Base-by-base conservation (phyloP, 1,140 invertebrate genomes). In the Ganaspis sp. region DNA sequence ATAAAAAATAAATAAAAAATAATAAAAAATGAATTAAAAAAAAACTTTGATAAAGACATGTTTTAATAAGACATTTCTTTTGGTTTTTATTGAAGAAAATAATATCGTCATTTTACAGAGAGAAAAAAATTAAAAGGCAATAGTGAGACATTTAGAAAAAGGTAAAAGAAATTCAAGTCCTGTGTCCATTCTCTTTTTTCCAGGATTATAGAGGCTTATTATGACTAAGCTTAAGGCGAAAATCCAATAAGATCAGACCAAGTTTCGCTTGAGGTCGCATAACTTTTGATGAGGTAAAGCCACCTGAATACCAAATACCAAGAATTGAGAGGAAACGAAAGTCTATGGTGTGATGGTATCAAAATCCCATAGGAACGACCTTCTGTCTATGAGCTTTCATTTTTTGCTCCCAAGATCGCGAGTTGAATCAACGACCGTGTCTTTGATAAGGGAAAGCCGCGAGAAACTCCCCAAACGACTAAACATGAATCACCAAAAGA, bases 241-340 rank as follows among this genome's bases (percentile, higher is more conserved):
- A 86, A 87, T 87, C 85, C 84, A 89, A 89, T 86, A 88, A 88
- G 84, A 81, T 81, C 73, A 74, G 76, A 84, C 72, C 73, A 88
- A 86, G 74, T 88, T 85, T 82, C 74, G 74, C 69, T 75, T 42
- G 77, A 79, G 81, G 74, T 78, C 83, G 83, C 82, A 79, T 80
- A 86, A 89, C 81, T 89, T 89, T 87, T 87, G 85, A 88, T 86
- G 83, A 82, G 69, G 81, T 76, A 80, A 38, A 78, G 81, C 74
- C 42, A 40, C 72, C 73, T 83, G 88, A 90, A 89, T 90, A 89
- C 85, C 79, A 85, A 88, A 78, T 83, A 80, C 78, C 75, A 23
- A 49, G 29, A 77, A 49, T 73, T 49, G 45, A 17, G n/a, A 49
- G 45, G 15, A 19, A 49, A 49, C n/a, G 45, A 49, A 49, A 49